Conservation (phyloP, 2,113 vertebrate species). For the Callaeas wilsoni region DNA sequence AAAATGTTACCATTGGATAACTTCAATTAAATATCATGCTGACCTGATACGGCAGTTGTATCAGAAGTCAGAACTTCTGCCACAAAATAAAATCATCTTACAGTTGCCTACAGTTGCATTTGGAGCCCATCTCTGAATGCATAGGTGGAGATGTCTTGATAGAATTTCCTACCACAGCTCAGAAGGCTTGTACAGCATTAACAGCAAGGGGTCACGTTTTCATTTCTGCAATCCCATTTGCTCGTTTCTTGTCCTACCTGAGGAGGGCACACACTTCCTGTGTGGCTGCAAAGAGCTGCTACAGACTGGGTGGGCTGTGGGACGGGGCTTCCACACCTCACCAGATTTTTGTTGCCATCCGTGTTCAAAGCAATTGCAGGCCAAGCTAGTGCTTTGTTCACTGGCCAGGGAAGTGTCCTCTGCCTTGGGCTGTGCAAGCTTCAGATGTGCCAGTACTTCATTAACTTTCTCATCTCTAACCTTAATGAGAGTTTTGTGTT, state of each 20-base stretch:
- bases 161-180: neutral
- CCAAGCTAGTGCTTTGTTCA: neutral
- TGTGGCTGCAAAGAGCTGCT: neutral
- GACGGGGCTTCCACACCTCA: accelerated
- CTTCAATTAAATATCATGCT: neutral
- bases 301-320: accelerated
- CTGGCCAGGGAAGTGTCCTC: neutral
- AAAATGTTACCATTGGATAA: neutral
- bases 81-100: neutral
- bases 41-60: neutral
- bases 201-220: neutral
- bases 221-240: neutral
- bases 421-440: neutral
- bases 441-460: neutral
- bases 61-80: neutral
- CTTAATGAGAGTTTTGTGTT: neutral
- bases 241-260: neutral
- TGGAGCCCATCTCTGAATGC: neutral
- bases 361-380: neutral
- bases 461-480: neutral
- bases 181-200: neutral
- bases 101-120: neutral
- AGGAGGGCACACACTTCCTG: neutral
- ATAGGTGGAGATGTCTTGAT: neutral
- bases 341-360: neutral